Percentiles rank a stretch among this genome's conserved stretches.
Conservation (phyloP, 2,113 vertebrate genomes). For the Osmerus mordax region DNA sequence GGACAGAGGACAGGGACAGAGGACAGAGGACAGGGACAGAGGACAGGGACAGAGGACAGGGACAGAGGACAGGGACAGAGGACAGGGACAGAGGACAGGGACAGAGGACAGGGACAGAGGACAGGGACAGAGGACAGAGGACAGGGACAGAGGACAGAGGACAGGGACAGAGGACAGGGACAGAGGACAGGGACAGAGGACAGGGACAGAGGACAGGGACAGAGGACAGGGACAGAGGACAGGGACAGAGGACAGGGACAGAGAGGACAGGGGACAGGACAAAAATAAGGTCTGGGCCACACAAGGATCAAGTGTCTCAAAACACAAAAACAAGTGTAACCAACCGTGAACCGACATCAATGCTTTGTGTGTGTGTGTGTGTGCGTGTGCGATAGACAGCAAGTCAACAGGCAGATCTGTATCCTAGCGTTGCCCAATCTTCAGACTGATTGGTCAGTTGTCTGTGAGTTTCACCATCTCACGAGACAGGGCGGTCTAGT, state of each 20-base stretch:
- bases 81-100: conserved; percentile 29
- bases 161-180: conserved; percentile 29
- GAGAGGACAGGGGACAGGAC: not conserved
- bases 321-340: too few species aligned
- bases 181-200: conserved; percentile 26
- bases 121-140: conserved; percentile 27
- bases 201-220: conserved; percentile 29
- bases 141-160: too few species aligned
- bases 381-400: not conserved
- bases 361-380: conserved; percentile 14
- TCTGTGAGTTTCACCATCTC: too few species aligned
- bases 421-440: conserved; percentile 30
- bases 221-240: conserved; percentile 25
- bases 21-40: conserved; percentile 25
- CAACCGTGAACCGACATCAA: conserved; percentile 1
- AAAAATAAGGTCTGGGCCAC: not conserved
- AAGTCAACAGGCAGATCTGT: conserved; percentile 22
- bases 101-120: conserved; percentile 25
- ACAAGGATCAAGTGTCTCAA: too few species aligned
- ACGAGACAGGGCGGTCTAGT: not conserved
- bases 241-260: conserved; percentile 18
- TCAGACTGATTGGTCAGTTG: not conserved
- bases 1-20: too few species aligned
- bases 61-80: conserved; percentile 25
- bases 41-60: conserved; percentile 28